Evolutionary conservation across 2,888 invertebrate genomes (phyloP).

Genomic region (Vesta saturnalis): DNA sequence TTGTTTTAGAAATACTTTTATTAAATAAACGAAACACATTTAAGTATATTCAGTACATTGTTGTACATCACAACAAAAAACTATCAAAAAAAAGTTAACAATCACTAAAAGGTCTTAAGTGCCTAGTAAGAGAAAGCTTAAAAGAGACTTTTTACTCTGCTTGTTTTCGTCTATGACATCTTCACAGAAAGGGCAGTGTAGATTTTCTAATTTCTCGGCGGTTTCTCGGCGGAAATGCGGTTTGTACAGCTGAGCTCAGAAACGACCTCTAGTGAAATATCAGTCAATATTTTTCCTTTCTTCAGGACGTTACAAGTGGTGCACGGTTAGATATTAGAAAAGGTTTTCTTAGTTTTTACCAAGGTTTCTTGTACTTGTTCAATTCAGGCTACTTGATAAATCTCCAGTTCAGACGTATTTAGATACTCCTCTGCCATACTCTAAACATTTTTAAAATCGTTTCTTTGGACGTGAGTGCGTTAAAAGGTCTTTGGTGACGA

Average conservation of each 20-base stretch:
- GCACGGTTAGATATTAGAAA: not conserved
- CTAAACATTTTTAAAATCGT: not conserved
- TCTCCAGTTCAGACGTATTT: not conserved
- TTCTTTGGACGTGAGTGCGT: not conserved
- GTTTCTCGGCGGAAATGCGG: too few relatives aligned
- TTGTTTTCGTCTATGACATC: too few relatives aligned
- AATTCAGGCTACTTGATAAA: not conserved
- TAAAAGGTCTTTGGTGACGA: slow-evolving; percentile 21
- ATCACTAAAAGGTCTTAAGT: too few relatives aligned
- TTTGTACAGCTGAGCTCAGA: not conserved
- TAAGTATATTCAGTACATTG: too few relatives aligned
- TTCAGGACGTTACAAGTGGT: not conserved
- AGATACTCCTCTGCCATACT: not conserved
- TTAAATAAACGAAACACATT: too few relatives aligned
- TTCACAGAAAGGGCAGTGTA: too few relatives aligned
- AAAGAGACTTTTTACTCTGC: too few relatives aligned
- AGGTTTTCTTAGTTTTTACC: not conserved
- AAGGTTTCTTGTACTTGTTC: not conserved
- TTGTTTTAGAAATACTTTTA: too few relatives aligned
- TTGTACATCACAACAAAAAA: too few relatives aligned
- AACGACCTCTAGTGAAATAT: not conserved
- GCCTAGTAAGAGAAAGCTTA: too few relatives aligned
- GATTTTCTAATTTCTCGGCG: too few relatives aligned
- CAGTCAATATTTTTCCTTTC: not conserved
- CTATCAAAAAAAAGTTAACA: too few relatives aligned